Conservation (phyloP, 2,113 vertebrate species). For the Cyprinodon brontotheroides region DNA sequence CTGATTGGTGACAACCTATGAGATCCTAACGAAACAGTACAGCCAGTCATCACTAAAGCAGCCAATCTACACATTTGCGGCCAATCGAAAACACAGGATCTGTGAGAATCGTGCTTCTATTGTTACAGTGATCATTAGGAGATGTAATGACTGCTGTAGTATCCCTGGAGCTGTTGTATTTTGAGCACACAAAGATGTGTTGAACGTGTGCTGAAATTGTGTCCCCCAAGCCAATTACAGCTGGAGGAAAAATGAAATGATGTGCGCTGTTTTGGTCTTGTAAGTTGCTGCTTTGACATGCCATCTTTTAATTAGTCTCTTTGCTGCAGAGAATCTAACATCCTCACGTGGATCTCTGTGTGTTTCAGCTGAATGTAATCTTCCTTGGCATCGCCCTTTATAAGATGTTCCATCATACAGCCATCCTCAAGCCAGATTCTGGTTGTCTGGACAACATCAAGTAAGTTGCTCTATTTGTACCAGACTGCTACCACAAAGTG, state of each 20-base stretch:
- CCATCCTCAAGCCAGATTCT: slow-evolving; percentile 98
- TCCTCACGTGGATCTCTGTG: slow-evolving; percentile 25
- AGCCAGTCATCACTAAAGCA: slow-evolving; percentile 52
- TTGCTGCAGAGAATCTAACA: slow-evolving; percentile 40
- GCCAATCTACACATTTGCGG: slow-evolving; percentile 26
- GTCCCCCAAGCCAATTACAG: slow-evolving; percentile 60
- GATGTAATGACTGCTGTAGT: slow-evolving; percentile 49
- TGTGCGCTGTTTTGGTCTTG: slow-evolving; percentile 32
- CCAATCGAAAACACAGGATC: slow-evolving; percentile 35
- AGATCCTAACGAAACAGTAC: slow-evolving; percentile 24
- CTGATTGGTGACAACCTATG: slow-evolving; percentile 25
- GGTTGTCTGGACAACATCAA: slow-evolving; percentile 99
- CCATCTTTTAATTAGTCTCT: slow-evolving; percentile 55
- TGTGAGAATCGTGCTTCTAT: slow-evolving; percentile 53
- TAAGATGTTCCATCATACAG: slow-evolving; percentile 99
- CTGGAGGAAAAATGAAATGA: slow-evolving; percentile 51
- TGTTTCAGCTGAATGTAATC: slow-evolving; percentile 96
- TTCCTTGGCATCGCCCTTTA: slow-evolving; percentile 98
- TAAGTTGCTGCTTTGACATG: slow-evolving; percentile 51
- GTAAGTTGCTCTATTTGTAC: slow-evolving; percentile 81
- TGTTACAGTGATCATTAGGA: slow-evolving; percentile 45
- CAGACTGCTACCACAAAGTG: not conserved
- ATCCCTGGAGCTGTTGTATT: slow-evolving; percentile 45
- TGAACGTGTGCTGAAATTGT: slow-evolving; percentile 53
- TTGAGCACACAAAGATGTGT: slow-evolving; percentile 55